These are phyloP conservation scores for Diplogasteroides magnus DNA, from an alignment of 1,140 invertebrate species.

Conservation along the genomic window DNA sequence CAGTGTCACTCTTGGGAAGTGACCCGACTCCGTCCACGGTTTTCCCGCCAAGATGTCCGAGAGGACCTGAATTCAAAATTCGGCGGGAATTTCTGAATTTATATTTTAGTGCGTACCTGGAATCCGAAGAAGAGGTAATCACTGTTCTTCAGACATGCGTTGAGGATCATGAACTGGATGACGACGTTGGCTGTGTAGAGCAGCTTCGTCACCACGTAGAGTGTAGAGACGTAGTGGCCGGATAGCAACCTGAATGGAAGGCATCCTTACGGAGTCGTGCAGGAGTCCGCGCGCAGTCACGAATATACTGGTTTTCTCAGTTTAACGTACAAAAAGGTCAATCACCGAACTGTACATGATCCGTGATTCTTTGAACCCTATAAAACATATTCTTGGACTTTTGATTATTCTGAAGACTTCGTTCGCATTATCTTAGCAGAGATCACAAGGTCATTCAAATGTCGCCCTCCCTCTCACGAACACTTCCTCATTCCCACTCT, in stretches of 20 bases:
- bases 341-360: too few relatives aligned
- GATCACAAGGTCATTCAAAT: too few relatives aligned
- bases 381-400: too few relatives aligned
- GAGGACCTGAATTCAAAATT: slow-evolving; percentile 55
- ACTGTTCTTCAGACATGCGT: slow-evolving; percentile 84
- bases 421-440: too few relatives aligned
- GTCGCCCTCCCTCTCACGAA: too few relatives aligned
- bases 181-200: slow-evolving; percentile 74
- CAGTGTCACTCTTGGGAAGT: slow-evolving; percentile 59
- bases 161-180: slow-evolving; percentile 95
- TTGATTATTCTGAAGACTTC: too few relatives aligned
- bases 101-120: slow-evolving; percentile 64
- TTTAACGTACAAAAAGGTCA: too few relatives aligned
- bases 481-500: too few relatives aligned
- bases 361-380: too few relatives aligned
- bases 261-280: too few relatives aligned
- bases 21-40: slow-evolving; percentile 57
- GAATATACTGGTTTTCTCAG: too few relatives aligned
- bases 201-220: slow-evolving; percentile 59
- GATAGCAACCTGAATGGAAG: slow-evolving; percentile 50
- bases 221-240: slow-evolving; percentile 59
- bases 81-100: neutral
- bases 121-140: slow-evolving; percentile 82
- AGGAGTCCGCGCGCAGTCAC: too few relatives aligned
- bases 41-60: slow-evolving; percentile 56